These are phyloP conservation scores for Sandelia bainsii DNA, from an alignment of 2,797 vertebrate genomes.

Conservation along the genomic window DNA sequence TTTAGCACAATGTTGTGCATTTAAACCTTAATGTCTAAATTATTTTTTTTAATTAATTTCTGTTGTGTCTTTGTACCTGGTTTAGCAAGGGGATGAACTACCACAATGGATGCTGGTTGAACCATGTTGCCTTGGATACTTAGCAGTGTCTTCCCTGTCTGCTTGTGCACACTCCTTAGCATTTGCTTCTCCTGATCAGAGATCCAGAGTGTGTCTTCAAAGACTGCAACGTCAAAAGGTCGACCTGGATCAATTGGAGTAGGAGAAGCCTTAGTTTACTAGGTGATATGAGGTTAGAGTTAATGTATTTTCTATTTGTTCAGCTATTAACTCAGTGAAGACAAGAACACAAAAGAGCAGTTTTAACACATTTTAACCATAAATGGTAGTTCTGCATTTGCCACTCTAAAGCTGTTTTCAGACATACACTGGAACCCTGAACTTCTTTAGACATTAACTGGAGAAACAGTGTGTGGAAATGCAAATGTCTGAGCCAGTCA, in stretches of 20 bases:
- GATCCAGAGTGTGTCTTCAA: constrained; percentile 93
- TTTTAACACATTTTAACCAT: background rate
- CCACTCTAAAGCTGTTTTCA: too few species aligned
- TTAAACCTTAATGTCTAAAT: background rate
- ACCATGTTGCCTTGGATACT: constrained; percentile 86
- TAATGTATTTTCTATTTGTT: background rate
- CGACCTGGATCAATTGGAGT: constrained; percentile 77
- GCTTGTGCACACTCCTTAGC: constrained; percentile 89
- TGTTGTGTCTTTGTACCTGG: constrained; percentile 85
- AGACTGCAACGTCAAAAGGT: constrained; percentile 90
- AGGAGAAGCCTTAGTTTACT: background rate
- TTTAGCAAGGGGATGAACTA: constrained; percentile 94
- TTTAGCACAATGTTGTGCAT: too few species aligned
- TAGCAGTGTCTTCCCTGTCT: constrained; percentile 85
- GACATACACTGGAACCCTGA: too few species aligned
- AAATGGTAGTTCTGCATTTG: too few species aligned
- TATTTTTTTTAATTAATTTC: background rate
- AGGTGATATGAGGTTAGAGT: constrained; percentile 4
- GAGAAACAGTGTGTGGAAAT: too few species aligned
- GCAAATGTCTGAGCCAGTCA: too few species aligned
- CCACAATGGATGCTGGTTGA: constrained; percentile 89
- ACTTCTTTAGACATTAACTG: too few species aligned
- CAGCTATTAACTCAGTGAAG: background rate
- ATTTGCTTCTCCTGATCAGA: constrained; percentile 88
- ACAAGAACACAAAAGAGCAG: background rate